Evolutionary conservation across 30 jellyfish, hydroid and myxozoan species (phyloP), one percentile per base, ranked within the genome.

Genomic region (Aurelia aurita): DNA sequence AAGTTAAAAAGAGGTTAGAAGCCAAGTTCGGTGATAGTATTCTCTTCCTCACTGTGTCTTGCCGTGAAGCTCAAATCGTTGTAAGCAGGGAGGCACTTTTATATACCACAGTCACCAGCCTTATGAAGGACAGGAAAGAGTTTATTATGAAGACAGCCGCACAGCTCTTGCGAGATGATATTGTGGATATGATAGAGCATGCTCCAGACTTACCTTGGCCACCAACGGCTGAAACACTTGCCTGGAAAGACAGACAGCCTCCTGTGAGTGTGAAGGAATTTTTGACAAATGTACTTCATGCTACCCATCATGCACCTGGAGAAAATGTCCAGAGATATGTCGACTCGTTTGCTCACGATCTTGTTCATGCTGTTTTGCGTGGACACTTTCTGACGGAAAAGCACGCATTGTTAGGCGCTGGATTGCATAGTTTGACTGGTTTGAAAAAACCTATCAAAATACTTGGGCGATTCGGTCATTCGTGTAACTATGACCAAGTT

Each of bases 1-100:
- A 74, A 53, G 79, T 74, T 13, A 74, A 74, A 53, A 25, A 74
- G 54, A 74, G 86, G 74, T n/a, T 74, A 47, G 58, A 45, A 29
- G 66, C 28, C 16, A 34, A 21, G 45, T 74, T 74, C 45, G 46
- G 86, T 15, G 86, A 74, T 19, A 74, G 45, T 18, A 53, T 74
- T 47, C 31, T 53, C 34, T 74, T 74, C 55, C 63, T 70, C 83
- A 70, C 63, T 71, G 23, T 46, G 49, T 70, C 83, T 21, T 32
- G 27, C 83, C 75, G 20, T n/a, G n/a, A n/a, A n/a, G n/a, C n/a
- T n/a, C n/a, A n/a, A n/a, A n/a, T n/a, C n/a, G n/a, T n/a, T n/a
- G 31, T 71, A 70, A 58, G 61, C 23, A 58, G 69, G 69, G n/a
- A 58, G 23, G 69, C 69, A 58, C 69, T 58, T 58, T 18, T 58